Conservation (phyloP, 2,113 vertebrate species). For the Microtus montanus region DNA sequence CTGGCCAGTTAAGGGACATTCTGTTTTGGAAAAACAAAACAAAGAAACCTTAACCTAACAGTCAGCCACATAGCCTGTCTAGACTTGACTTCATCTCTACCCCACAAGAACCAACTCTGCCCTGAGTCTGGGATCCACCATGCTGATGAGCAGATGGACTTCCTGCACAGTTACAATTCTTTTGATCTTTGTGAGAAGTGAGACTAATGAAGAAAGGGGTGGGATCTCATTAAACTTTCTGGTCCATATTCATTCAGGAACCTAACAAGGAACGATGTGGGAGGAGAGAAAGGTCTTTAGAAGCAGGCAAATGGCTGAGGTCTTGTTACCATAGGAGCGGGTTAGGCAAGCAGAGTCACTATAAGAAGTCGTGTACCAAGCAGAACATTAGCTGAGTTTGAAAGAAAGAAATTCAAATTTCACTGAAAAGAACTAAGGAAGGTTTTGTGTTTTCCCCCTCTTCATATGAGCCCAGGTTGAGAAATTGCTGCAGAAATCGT, state of each 20-base stretch:
- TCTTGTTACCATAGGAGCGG: neutral
- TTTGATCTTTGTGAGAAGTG: neutral
- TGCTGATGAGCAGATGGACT: conserved; percentile 1
- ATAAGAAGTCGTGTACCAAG: neutral
- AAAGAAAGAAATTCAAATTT: neutral
- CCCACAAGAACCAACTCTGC: neutral
- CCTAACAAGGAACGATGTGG: neutral
- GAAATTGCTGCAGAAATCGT: neutral
- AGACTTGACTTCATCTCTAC: conserved; percentile 49
- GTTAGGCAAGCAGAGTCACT: neutral
- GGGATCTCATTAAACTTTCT: neutral
- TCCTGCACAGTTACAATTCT: neutral
- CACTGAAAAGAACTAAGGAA: neutral
- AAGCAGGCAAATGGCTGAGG: neutral
- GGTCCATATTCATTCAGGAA: neutral
- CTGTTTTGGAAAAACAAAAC: conserved; percentile 6
- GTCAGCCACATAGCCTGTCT: conserved; percentile 57
- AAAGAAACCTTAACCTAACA: neutral
- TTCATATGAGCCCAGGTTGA: neutral
- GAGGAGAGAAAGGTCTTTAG: neutral
- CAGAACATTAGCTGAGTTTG: neutral
- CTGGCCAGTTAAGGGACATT: conserved; percentile 23
- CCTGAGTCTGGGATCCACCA: neutral
- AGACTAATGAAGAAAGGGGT: neutral
- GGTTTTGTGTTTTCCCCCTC: neutral